Conservation (phyloP, 2,888 invertebrate genomes). For the Sceliomorpha sp. region DNA sequence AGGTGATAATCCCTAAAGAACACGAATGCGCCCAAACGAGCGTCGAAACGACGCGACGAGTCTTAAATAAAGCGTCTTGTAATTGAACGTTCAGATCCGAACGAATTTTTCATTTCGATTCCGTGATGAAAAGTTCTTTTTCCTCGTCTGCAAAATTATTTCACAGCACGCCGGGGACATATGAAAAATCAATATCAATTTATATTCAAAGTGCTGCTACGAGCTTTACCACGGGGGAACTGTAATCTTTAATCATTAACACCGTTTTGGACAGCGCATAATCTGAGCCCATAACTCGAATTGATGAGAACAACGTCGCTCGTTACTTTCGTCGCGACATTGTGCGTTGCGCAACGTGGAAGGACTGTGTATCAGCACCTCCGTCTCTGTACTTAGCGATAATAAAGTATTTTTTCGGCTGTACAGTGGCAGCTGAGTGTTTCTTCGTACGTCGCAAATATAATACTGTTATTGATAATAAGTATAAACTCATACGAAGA, state of each 20-base stretch:
- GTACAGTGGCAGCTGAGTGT: too few species aligned
- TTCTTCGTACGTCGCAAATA: too few species aligned
- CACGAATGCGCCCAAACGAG: too few species aligned
- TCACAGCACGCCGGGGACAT: conserved; percentile 4
- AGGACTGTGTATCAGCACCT: too few species aligned
- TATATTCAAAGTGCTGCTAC: conserved; percentile 35
- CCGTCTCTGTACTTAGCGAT: too few species aligned
- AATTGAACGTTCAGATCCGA: conserved; percentile 12
- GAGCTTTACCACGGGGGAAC: neutral
- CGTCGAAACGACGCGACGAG: conserved; percentile 6
- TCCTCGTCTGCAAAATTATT: too few species aligned
- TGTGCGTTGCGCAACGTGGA: too few species aligned
- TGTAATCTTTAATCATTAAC: conserved; percentile 40
- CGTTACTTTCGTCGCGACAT: too few species aligned
- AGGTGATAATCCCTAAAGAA: conserved; percentile 21
- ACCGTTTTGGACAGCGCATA: conserved; percentile 32
- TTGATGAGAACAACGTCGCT: conserved; percentile 22
- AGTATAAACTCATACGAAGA: too few species aligned
- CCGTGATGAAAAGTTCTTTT: conserved; percentile 8
- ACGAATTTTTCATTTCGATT: conserved; percentile 17
- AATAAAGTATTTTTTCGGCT: too few species aligned
- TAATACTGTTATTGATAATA: too few species aligned
- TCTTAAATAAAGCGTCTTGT: conserved; percentile 6
- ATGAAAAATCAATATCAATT: conserved; percentile 40
- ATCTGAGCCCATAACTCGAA: conserved; percentile 33